Base-by-base conservation (phyloP, 2,113 vertebrate species). In the Cephalopholis sonnerati region DNA sequence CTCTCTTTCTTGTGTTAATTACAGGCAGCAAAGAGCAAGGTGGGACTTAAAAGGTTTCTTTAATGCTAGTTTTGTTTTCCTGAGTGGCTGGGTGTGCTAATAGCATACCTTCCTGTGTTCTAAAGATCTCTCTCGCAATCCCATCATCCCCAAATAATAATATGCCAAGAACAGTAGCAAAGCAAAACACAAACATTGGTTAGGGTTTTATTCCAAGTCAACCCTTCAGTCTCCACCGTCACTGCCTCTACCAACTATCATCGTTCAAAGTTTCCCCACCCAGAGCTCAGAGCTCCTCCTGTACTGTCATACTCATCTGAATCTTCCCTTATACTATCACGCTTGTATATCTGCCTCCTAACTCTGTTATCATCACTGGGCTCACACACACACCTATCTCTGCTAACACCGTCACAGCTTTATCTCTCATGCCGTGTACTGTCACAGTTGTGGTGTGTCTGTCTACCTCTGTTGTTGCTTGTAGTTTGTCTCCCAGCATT, bases 401-500 rank as follows among this genome's bases (percentile, higher is more conserved):
- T 68, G 70, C 84, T 58, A 77, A 89, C 88, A 72, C 77, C 69
- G 81, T 84, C 86, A 61, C 50, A 32, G 67, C 75, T 87, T 91
- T 81, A 84, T 86, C 86, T 78, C 79, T 74, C 50, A 80, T 57
- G 64, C 81, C 48, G n/a, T 68, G 80, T 29, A 70, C 88, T 80
- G 86, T 90, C 88, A 91, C 78, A 74, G 72, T 81, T 75, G 86
- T 78, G 68, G 74, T 53, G 78, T 84, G 78, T 82, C 82, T 87
- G 87, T 89, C 87, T 88, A 76, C 82, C 79, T 84, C 82, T 77
- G 80, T 85, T 82, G 91, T 82, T 81, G 69, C 89, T 86, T 72
- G 71, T 83, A 87, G 89, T 91, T 93, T 89, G 89, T 92, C 90
- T 93, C 79, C 29, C 71, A 67, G 81, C 77, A 51, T 77, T 78